Conservation (phyloP, 2,113 vertebrate species). For the Gulo gulo region DNA sequence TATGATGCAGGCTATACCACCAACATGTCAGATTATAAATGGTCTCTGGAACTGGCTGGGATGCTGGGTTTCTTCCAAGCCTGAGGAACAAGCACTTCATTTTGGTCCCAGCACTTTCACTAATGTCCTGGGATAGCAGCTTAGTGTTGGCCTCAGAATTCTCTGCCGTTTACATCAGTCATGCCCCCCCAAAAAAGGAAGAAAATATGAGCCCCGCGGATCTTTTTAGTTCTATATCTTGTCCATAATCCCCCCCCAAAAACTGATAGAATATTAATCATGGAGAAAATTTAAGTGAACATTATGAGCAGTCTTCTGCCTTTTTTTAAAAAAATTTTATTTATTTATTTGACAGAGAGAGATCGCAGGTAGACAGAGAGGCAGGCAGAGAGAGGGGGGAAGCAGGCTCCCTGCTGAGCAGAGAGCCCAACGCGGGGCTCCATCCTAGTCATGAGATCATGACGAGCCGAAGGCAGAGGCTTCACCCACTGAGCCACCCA, state of each 20-base stretch:
- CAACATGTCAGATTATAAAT: not conserved
- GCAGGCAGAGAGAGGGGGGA: too few relatives aligned
- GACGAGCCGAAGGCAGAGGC: too few relatives aligned
- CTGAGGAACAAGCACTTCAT: not conserved
- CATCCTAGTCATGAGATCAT: too few relatives aligned
- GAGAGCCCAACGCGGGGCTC: too few relatives aligned
- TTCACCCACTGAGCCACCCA: too few relatives aligned
- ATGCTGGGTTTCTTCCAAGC: not conserved
- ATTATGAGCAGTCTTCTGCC: not conserved
- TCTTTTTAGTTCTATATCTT: not conserved
- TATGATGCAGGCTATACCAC: not conserved
- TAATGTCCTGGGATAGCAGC: not conserved
- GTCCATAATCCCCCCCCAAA: not conserved
- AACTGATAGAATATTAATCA: not conserved
- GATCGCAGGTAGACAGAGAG: too few relatives aligned
- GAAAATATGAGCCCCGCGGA: not conserved
- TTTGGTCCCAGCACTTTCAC: not conserved
- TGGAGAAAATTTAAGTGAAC: not conserved
- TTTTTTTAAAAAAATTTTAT: too few relatives aligned
- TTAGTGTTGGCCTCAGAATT: conserved; percentile 7
- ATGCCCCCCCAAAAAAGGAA: not conserved
- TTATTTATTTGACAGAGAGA: too few relatives aligned
- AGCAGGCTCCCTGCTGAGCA: too few relatives aligned
- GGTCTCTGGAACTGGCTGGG: not conserved
- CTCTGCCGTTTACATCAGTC: conserved; percentile 21